phyloP scores from a whole-genome alignment of 2,797 vertebrate genomes.

The Chrosomus eos region DNA sequence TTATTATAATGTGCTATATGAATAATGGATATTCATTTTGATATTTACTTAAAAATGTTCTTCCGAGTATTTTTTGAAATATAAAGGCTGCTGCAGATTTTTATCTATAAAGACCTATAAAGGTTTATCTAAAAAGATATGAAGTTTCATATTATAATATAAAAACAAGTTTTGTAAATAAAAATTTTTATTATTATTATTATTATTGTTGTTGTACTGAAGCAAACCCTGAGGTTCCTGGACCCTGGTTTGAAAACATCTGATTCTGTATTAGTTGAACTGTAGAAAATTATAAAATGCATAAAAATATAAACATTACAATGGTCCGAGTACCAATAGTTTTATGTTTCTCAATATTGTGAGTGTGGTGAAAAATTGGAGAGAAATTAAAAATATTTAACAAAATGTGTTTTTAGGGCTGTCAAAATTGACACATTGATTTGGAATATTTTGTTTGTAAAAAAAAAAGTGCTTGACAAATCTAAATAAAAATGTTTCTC shows the following conservation, averaged over 20 bases:
- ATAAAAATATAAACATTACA: neutral
- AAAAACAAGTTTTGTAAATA: too few species aligned
- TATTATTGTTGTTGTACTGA: neutral
- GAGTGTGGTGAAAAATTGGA: neutral
- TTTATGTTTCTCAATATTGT: neutral
- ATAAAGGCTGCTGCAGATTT: neutral
- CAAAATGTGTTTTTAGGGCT: neutral
- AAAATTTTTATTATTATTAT: too few species aligned
- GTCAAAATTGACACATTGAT: neutral
- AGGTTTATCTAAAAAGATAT: neutral
- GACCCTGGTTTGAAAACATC: neutral
- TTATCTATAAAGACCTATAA: neutral
- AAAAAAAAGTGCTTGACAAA: neutral
- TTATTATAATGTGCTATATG: neutral
- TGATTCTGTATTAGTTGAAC: neutral
- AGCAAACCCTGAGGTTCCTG: neutral
- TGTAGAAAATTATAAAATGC: neutral
- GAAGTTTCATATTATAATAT: neutral
- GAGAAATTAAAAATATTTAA: neutral
- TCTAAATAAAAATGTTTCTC: neutral
- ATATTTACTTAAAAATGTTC: neutral
- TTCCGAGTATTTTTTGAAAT: neutral
- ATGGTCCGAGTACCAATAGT: too few species aligned
- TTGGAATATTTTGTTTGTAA: neutral
- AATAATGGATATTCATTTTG: neutral